Evolutionary conservation across 2,113 vertebrate genomes (phyloP).

Genomic region (Chaenogobius annularis): DNA sequence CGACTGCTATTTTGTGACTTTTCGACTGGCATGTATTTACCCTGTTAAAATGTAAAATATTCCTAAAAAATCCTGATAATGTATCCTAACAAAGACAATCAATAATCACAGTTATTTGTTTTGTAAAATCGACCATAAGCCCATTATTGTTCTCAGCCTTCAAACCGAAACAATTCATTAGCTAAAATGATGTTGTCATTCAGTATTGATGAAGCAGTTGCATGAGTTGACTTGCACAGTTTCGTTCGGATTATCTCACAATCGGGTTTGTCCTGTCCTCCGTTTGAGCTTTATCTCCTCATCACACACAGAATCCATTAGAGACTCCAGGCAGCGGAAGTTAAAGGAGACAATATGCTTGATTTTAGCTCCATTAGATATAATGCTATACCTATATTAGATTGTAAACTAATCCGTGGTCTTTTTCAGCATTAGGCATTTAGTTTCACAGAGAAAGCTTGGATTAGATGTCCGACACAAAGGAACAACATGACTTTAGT

Average conservation of each 20-base stretch:
- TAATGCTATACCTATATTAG: neutral
- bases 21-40: too few species aligned
- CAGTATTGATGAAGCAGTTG: too few species aligned
- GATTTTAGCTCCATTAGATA: neutral
- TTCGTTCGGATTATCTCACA: conserved; percentile 17
- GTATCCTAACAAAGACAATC: too few species aligned
- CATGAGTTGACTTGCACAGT: conserved; percentile 12
- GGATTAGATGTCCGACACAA: neutral
- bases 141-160: neutral
- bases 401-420: neutral
- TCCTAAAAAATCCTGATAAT: too few species aligned
- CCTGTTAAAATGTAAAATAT: too few species aligned
- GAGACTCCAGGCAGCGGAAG: neutral
- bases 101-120: too few species aligned
- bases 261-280: conserved; percentile 38
- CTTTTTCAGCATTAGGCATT: neutral
- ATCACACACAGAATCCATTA: conserved; percentile 22
- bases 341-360: neutral
- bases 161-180: neutral
- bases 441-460: neutral
- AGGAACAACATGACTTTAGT: too few species aligned
- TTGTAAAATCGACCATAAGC: too few species aligned
- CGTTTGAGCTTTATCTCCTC: conserved; percentile 9
- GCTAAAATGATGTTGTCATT: neutral
- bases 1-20: too few species aligned